A percentile compares a stretch with the other conserved stretches of the same genome.
Evolutionary conservation across 2,888 invertebrate species (phyloP).

Genomic region (Nomada ferruginata): DNA sequence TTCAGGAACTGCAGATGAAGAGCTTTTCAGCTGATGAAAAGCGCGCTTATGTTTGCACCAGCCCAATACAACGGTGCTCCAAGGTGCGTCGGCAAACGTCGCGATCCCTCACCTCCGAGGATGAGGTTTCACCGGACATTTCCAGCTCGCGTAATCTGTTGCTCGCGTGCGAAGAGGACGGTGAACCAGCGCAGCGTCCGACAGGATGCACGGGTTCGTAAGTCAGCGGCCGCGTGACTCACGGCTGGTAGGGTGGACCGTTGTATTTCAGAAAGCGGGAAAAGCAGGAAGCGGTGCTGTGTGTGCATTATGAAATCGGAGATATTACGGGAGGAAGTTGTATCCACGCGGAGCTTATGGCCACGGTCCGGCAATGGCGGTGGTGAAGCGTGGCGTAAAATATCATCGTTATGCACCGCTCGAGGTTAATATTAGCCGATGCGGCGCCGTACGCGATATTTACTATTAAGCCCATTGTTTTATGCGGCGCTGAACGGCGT

Average conservation of each 20-base stretch:
- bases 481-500: conserved; percentile 50
- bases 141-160: conserved; percentile 9
- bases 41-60: neutral
- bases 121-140: conserved; percentile 4
- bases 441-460: conserved; percentile 63
- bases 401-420: conserved; percentile 67
- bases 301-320: conserved; percentile 67
- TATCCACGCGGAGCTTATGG: conserved; percentile 64
- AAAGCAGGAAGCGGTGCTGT: conserved; percentile 54
- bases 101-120: neutral
- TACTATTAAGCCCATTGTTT: conserved; percentile 67
- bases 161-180: conserved; percentile 36
- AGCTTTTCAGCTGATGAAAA: too few relatives aligned
- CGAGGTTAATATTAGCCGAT: conserved; percentile 65
- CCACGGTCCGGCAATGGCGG: conserved; percentile 41
- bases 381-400: conserved; percentile 60
- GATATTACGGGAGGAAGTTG: conserved; percentile 68
- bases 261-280: conserved; percentile 53
- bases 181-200: conserved; percentile 11
- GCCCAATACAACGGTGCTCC: neutral
- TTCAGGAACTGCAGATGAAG: too few relatives aligned
- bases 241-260: conserved; percentile 40
- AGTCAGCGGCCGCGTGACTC: conserved; percentile 54
- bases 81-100: neutral
- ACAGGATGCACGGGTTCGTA: conserved; percentile 24